These are phyloP conservation scores for Periophthalmodon schlosseri DNA, from an alignment of 2,113 vertebrate species.

Conservation along the genomic window DNA sequence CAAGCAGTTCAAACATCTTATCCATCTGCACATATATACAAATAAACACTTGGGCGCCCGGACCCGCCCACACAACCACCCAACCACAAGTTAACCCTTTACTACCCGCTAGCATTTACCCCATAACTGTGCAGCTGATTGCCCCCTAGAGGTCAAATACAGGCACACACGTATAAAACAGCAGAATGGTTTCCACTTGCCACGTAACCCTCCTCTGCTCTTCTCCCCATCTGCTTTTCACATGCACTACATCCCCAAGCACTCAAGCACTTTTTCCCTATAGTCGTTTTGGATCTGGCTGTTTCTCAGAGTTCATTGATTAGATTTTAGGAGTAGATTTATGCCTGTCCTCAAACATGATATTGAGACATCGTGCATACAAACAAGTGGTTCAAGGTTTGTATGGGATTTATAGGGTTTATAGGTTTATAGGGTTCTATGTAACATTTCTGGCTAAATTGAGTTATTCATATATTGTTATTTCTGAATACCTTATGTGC, in stretches of 20 bases:
- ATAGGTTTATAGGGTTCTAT: no score
- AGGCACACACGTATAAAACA: conserved; percentile 61
- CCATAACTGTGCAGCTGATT: conserved; percentile 10
- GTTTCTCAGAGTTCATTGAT: conserved; percentile 24
- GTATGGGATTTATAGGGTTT: no score
- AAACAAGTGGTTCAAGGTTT: background rate
- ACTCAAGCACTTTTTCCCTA: conserved; percentile 24
- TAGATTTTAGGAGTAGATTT: conserved; percentile 16
- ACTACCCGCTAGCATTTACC: conserved; percentile 1
- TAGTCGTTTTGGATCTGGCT: conserved; percentile 32
- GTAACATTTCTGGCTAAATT: no score
- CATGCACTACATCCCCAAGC: conserved; percentile 70
- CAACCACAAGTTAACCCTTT: conserved; percentile 33
- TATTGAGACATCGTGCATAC: background rate
- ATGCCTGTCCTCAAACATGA: conserved; percentile 28
- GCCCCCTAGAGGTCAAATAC: conserved; percentile 56
- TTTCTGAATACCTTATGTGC: no score
- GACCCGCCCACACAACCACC: conserved; percentile 30
- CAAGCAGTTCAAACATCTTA: conserved; percentile 51
- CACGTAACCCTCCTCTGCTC: conserved; percentile 80
- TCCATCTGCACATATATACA: conserved; percentile 57
- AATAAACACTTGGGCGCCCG: conserved; percentile 53
- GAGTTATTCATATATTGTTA: no score
- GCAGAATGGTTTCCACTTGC: conserved; percentile 78
- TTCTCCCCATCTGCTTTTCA: conserved; percentile 85